Evolutionary conservation across 2,888 invertebrate species (phyloP).

Genomic region (Epistrophella euchroma): DNA sequence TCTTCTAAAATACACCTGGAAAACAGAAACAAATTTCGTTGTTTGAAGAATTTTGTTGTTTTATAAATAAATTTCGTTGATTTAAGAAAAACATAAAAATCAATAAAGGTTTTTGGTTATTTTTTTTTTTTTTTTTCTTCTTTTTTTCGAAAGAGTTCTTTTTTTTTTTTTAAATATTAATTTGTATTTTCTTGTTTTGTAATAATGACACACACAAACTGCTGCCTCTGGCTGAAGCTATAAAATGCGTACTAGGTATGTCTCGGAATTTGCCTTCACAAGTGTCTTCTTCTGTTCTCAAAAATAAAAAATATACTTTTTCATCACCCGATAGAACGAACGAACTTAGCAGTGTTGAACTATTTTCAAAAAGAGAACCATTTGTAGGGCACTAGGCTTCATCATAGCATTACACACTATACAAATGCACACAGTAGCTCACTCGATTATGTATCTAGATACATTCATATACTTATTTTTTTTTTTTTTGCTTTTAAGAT

Average conservation of each 20-base stretch:
- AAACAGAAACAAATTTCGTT: slow-evolving; percentile 64
- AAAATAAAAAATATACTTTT: slow-evolving; percentile 48
- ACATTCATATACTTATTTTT: slow-evolving; percentile 38
- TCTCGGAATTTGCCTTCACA: slow-evolving; percentile 58
- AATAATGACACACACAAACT: slow-evolving; percentile 29
- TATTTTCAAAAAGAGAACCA: slow-evolving; percentile 74
- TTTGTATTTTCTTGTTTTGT: slow-evolving; percentile 32
- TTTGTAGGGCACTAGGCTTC: slow-evolving; percentile 76
- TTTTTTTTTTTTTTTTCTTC: slow-evolving; percentile 21
- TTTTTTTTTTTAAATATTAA: slow-evolving; percentile 43
- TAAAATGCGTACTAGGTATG: slow-evolving; percentile 6
- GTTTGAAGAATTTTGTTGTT: slow-evolving; percentile 53
- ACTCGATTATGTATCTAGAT: slow-evolving; percentile 61
- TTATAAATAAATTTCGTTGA: slow-evolving; percentile 16
- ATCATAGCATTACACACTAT: slow-evolving; percentile 59
- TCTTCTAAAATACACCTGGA: slow-evolving; percentile 71
- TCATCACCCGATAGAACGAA: slow-evolving; percentile 61
- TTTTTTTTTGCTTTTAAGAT: not conserved
- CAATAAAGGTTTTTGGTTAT: slow-evolving; percentile 22
- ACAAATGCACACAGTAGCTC: slow-evolving; percentile 74
- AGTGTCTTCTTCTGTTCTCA: slow-evolving; percentile 57
- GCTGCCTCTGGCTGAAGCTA: not conserved
- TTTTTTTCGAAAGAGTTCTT: slow-evolving; percentile 13
- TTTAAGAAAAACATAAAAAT: slow-evolving; percentile 35
- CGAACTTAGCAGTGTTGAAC: slow-evolving; percentile 64